Evolutionary conservation across 1,140 invertebrate species (phyloP).

Genomic region (Rhopalosiphum padi): DNA sequence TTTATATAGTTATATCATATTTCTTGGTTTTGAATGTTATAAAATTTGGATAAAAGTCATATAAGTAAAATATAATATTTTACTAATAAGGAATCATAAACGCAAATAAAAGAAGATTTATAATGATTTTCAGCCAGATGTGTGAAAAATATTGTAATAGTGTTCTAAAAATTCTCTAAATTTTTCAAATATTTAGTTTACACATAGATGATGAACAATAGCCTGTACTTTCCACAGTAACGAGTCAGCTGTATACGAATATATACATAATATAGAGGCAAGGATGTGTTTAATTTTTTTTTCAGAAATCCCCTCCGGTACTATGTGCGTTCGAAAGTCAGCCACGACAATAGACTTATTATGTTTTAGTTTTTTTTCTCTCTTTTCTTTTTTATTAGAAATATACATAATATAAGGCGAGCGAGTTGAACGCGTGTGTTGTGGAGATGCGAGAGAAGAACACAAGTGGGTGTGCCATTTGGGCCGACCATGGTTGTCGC

Average conservation of each 20-base stretch:
- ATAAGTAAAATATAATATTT: background rate
- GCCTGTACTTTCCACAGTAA: constrained; percentile 45
- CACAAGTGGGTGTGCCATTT: constrained; percentile 51
- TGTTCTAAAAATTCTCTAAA: background rate
- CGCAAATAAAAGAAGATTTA: background rate
- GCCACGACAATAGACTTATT: constrained; percentile 52
- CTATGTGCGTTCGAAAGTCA: constrained; percentile 41
- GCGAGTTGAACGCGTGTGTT: constrained; percentile 23
- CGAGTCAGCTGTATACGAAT: background rate
- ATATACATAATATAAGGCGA: constrained; percentile 33
- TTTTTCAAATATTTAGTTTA: constrained; percentile 44
- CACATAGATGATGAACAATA: constrained; percentile 24
- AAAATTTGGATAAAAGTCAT: background rate
- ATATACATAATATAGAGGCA: constrained; percentile 20
- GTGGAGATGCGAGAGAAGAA: constrained; percentile 35
- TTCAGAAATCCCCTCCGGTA: constrained; percentile 47
- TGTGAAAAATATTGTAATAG: background rate
- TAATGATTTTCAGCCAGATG: background rate
- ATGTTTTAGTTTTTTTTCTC: constrained; percentile 48
- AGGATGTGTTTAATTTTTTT: constrained; percentile 39
- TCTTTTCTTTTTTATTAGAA: constrained; percentile 34
- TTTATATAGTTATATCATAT: background rate
- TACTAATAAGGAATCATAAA: background rate
- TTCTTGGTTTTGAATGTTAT: background rate
- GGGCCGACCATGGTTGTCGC: background rate